Evolutionary conservation across 2,797 vertebrate genomes (phyloP).

Genomic region (Onychomys torridus): DNA sequence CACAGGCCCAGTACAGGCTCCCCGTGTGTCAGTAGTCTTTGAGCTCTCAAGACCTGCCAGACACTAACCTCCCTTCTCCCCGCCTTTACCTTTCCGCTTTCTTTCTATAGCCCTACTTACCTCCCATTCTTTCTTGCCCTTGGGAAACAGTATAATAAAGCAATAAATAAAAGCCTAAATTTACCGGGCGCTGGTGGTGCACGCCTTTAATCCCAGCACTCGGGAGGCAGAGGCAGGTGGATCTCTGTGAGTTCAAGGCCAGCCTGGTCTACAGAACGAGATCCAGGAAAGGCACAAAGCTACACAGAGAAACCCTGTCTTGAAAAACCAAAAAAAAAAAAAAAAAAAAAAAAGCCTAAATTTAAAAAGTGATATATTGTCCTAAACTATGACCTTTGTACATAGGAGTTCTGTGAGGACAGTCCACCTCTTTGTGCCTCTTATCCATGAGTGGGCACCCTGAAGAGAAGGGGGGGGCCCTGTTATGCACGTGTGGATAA

Average conservation of each 20-base stretch:
- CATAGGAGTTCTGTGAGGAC: background rate
- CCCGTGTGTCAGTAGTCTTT: background rate
- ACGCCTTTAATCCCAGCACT: no score
- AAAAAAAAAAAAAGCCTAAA: no score
- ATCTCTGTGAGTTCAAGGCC: no score
- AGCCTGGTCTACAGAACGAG: no score
- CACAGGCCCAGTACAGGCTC: background rate
- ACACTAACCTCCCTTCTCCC: background rate
- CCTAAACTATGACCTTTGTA: background rate
- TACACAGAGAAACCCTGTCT: no score
- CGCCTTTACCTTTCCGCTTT: background rate
- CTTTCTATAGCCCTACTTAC: background rate
- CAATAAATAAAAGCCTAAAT: background rate
- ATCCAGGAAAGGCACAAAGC: no score
- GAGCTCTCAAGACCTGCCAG: background rate
- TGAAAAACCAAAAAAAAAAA: no score
- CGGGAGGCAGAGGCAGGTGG: no score
- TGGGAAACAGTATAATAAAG: background rate
- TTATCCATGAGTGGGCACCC: background rate
- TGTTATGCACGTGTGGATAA: no score
- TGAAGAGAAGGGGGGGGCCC: no score
- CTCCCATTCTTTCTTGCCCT: background rate
- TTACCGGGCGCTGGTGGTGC: no score
- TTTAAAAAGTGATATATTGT: background rate
- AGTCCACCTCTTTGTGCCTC: background rate